phyloP scores from a whole-genome alignment of 2,888 invertebrate genomes.

The Escarpia spicata region DNA sequence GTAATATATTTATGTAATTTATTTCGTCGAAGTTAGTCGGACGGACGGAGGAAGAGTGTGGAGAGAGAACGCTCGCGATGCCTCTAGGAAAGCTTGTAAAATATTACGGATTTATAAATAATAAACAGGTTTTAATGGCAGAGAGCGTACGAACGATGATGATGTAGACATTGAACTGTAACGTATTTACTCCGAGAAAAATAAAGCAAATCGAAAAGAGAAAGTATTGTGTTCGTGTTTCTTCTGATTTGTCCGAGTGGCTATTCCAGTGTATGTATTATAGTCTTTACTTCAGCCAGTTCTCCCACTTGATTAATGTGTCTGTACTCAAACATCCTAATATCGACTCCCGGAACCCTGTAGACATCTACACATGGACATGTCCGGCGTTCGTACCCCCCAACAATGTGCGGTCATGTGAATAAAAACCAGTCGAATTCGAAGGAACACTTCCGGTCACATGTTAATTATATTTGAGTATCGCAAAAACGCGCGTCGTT shows the following conservation, averaged over 20 bases:
- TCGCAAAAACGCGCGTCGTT: no score
- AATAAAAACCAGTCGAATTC: no score
- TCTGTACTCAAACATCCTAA: no score
- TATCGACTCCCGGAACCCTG: no score
- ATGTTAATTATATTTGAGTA: no score
- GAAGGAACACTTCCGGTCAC: no score
- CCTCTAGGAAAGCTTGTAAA: slow-evolving; percentile 11
- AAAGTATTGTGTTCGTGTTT: slow-evolving; percentile 22
- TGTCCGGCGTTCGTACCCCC: no score
- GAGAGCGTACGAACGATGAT: background rate
- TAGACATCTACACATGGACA: no score
- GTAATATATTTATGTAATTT: slow-evolving; percentile 16
- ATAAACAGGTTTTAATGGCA: slow-evolving; percentile 16
- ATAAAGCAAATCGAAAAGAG: slow-evolving; percentile 37
- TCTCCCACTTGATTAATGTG: no score
- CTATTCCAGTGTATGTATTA: background rate
- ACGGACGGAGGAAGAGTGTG: background rate
- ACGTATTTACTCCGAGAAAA: slow-evolving; percentile 38
- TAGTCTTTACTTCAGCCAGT: background rate
- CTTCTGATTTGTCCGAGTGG: background rate
- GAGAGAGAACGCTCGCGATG: background rate
- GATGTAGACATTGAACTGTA: slow-evolving; percentile 27
- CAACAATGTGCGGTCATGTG: no score
- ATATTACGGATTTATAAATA: slow-evolving; percentile 11
- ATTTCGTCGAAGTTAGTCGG: slow-evolving; percentile 1